phyloP scores from a whole-genome alignment of 2,888 invertebrate genomes.

The Mesorhabditis sp. region DNA sequence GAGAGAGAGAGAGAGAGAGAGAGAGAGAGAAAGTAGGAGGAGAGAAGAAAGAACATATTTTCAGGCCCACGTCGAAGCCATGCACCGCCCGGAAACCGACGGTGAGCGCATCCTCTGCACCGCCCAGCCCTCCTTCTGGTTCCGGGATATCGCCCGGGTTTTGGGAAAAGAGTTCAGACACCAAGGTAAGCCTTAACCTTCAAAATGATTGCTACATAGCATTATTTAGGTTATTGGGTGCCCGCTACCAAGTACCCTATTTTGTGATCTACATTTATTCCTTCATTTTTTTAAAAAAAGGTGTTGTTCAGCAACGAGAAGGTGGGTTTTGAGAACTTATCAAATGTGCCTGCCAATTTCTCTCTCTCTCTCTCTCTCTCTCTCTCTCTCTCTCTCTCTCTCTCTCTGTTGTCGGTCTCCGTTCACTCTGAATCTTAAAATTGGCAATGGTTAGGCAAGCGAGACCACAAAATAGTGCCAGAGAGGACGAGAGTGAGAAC shows the following conservation, averaged over 20 bases:
- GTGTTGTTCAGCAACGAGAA: slow-evolving; percentile 58
- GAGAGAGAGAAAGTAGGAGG: too few species aligned
- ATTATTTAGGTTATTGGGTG: slow-evolving; percentile 58
- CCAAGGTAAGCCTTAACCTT: slow-evolving; percentile 57
- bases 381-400: too few species aligned
- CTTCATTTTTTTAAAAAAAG: too few species aligned
- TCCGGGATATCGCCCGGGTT: slow-evolving; percentile 62
- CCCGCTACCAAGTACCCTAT: slow-evolving; percentile 60
- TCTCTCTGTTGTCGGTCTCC: too few species aligned
- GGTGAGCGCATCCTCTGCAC: slow-evolving; percentile 60
- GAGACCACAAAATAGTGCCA: neutral
- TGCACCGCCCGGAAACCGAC: slow-evolving; percentile 60
- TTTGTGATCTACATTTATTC: slow-evolving; percentile 59
- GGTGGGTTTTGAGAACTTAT: slow-evolving; percentile 34
- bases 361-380: too few species aligned
- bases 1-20: neutral
- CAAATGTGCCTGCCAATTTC: too few species aligned
- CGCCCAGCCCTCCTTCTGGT: slow-evolving; percentile 59
- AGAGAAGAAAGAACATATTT: neutral
- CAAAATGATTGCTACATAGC: neutral
- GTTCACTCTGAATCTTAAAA: neutral
- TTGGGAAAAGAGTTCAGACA: slow-evolving; percentile 62
- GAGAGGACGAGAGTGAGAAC: neutral
- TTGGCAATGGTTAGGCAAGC: neutral
- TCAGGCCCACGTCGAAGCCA: slow-evolving; percentile 62